A percentile compares a stretch with the other conserved stretches of the same genome.
phyloP scores from a whole-genome alignment of 2,888 invertebrate species.

The Leptopilina drosophilae region DNA sequence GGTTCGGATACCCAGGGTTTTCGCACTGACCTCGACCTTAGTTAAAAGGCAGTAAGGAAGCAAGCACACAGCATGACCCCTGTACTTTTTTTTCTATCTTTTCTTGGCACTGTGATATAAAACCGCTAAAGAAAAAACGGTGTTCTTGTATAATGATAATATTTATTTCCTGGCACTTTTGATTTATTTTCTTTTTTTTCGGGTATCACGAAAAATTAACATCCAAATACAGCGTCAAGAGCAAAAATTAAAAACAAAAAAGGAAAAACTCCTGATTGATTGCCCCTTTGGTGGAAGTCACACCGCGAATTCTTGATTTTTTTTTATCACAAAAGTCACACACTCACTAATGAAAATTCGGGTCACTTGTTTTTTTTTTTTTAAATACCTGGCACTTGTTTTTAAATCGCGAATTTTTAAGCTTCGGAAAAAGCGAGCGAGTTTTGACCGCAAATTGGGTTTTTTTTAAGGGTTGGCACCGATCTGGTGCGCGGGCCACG shows the following conservation, averaged over 20 bases:
- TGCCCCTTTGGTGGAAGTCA: background rate
- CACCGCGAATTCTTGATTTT: constrained; percentile 28
- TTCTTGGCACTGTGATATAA: constrained; percentile 1
- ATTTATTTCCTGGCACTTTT: constrained; percentile 24
- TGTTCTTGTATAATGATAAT: too few species aligned
- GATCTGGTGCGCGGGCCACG: constrained; percentile 48
- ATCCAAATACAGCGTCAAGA: background rate
- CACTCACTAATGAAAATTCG: constrained; percentile 34
- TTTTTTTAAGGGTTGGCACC: constrained; percentile 14
- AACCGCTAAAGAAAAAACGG: too few species aligned
- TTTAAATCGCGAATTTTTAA: background rate
- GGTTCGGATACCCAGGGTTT: constrained; percentile 6
- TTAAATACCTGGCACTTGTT: constrained; percentile 32
- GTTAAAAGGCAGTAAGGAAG: constrained; percentile 21
- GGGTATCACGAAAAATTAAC: too few species aligned
- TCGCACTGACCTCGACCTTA: constrained; percentile 38
- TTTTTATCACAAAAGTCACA: constrained; percentile 29
- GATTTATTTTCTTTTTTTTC: background rate
- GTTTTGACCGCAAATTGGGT: constrained; percentile 47
- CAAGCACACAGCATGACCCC: constrained; percentile 13
- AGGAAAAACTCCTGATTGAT: constrained; percentile 5
- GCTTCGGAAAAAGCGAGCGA: constrained; percentile 25
- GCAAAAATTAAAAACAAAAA: constrained; percentile 4
- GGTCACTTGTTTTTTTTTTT: background rate
- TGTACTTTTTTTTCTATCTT: too few species aligned